phyloP scores from a whole-genome alignment of 2,113 vertebrate genomes.

The Gnathonemus echidnorhynchus region DNA sequence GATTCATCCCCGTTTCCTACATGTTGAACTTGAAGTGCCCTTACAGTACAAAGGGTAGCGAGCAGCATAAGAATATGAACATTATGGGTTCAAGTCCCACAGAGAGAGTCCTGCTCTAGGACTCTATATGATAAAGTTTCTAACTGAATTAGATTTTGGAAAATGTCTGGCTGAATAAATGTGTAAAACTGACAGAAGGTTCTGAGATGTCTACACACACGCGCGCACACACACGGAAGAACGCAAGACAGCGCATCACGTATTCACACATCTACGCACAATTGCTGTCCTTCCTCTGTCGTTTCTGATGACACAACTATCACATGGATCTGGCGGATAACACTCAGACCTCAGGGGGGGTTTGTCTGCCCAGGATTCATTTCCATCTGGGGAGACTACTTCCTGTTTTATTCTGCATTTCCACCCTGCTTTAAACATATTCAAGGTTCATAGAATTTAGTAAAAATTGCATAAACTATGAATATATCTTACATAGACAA shows the following conservation, averaged over 20 bases:
- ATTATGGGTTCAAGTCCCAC: not conserved
- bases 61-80: not conserved
- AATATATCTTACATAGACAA: not conserved
- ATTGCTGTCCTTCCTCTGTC: not conserved
- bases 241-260: not conserved
- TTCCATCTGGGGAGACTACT: not conserved
- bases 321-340: not conserved
- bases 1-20: not conserved
- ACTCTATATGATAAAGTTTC: not conserved
- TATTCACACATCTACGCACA: not conserved
- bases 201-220: not conserved
- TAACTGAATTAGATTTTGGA: not conserved
- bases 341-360: not conserved
- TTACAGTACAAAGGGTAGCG: not conserved
- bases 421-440: not conserved
- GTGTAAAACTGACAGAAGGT: not conserved
- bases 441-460: not conserved
- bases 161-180: not conserved
- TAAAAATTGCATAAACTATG: not conserved
- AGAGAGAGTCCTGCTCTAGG: not conserved
- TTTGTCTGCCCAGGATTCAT: not conserved
- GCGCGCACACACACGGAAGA: not conserved
- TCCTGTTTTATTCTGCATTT: not conserved
- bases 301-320: not conserved
- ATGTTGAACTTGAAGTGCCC: not conserved